phyloP scores from a whole-genome alignment of 2,797 vertebrate genomes.

The Luscinia megarhynchos region DNA sequence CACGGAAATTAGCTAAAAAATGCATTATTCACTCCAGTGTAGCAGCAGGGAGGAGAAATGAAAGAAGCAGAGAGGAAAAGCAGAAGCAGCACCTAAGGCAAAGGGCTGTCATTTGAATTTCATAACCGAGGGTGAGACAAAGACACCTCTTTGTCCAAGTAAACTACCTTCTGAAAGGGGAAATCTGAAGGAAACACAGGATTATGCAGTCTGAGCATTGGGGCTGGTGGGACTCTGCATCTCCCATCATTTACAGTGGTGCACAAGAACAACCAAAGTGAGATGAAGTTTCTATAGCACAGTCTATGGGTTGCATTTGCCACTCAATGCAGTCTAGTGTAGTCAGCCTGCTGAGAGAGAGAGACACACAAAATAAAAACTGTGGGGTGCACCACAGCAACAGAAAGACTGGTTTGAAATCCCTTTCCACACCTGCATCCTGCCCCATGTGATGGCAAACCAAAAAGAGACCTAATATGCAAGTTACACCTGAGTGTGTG shows the following conservation, averaged over 20 bases:
- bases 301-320: neutral
- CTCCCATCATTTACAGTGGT: neutral
- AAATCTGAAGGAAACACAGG: constrained; percentile 14
- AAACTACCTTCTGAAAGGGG: constrained; percentile 31
- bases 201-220: neutral
- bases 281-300: neutral
- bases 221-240: neutral
- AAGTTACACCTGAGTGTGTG: neutral
- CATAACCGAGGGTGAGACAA: constrained; percentile 38
- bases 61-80: constrained; percentile 30
- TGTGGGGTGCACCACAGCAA: neutral
- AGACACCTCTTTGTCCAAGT: constrained; percentile 50
- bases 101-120: constrained; percentile 55
- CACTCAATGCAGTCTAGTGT: neutral
- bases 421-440: neutral
- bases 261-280: constrained; percentile 3
- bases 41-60: constrained; percentile 61
- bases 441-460: neutral
- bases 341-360: neutral
- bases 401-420: neutral
- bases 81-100: constrained; percentile 51
- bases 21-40: constrained; percentile 62
- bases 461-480: neutral
- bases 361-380: neutral
- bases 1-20: constrained; percentile 52